These are phyloP conservation scores for Agrenia bidenticulata DNA, from an alignment of 2,888 invertebrate genomes.

Conservation along the genomic window DNA sequence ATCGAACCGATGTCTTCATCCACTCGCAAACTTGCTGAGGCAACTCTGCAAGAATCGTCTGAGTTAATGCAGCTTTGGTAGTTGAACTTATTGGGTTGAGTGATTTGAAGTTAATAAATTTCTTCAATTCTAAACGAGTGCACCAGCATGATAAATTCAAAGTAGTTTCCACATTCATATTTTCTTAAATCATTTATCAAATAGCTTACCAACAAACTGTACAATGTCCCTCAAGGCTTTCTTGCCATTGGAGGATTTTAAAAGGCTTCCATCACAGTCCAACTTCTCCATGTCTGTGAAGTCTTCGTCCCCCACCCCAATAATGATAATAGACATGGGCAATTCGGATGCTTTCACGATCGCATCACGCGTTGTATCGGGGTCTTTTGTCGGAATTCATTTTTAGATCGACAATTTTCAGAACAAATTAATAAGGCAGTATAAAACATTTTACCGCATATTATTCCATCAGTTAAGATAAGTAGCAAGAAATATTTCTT, in stretches of 20 bases:
- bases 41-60: slow-evolving; percentile 32
- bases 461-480: slow-evolving; percentile 62
- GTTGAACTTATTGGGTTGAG: slow-evolving; percentile 22
- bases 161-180: neutral
- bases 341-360: slow-evolving; percentile 57
- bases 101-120: slow-evolving; percentile 34
- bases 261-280: slow-evolving; percentile 33
- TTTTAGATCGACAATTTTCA: neutral
- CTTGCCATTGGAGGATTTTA: slow-evolving; percentile 48
- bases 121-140: slow-evolving; percentile 17
- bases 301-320: slow-evolving; percentile 55
- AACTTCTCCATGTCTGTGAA: slow-evolving; percentile 35
- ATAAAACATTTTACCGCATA: slow-evolving; percentile 48
- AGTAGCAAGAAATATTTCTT: slow-evolving; percentile 59
- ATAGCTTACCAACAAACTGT: slow-evolving; percentile 57
- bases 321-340: slow-evolving; percentile 61
- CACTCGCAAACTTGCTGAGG: slow-evolving; percentile 36
- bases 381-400: slow-evolving; percentile 52
- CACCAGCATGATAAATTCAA: no score
- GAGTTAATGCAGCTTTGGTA: slow-evolving; percentile 24
- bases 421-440: no score
- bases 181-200: slow-evolving; percentile 1
- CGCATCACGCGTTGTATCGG: slow-evolving; percentile 56
- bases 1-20: slow-evolving; percentile 23
- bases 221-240: slow-evolving; percentile 61